A percentile compares a stretch with the other conserved stretches of the same genome.
Conservation (phyloP, 2,113 vertebrate species). For the Campylorhamphus procurvoides region DNA sequence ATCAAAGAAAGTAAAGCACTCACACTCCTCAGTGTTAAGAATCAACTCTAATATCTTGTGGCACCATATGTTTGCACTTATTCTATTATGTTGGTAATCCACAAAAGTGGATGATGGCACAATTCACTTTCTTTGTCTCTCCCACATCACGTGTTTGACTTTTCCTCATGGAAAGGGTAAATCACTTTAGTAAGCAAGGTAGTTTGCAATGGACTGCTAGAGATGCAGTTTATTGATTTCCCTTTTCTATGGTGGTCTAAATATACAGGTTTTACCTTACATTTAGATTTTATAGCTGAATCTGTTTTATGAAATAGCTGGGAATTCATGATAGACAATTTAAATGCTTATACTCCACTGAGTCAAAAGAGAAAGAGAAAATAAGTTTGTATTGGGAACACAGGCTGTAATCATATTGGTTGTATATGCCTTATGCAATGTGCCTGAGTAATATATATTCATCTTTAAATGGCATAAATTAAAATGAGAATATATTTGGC, state of each 20-base stretch:
- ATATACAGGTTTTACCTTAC: not conserved
- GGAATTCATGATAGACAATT: not conserved
- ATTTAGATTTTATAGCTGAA: not conserved
- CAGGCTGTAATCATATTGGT: not conserved
- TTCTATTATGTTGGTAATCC: not conserved
- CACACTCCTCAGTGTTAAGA: not conserved
- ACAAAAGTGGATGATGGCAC: not conserved
- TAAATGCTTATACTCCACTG: not conserved
- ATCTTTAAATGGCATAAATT: not conserved
- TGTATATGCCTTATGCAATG: not conserved
- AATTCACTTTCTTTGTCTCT: not conserved
- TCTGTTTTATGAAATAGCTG: not conserved
- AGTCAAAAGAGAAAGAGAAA: not conserved
- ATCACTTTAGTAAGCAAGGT: not conserved
- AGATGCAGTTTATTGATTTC: not conserved
- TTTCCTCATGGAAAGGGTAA: not conserved
- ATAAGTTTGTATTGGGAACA: not conserved
- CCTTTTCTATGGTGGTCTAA: not conserved
- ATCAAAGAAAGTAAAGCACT: not conserved
- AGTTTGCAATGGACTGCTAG: accelerated
- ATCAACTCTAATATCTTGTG: not conserved
- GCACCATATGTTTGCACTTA: not conserved
- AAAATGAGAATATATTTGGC: not conserved
- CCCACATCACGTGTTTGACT: not conserved
- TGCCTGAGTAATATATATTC: not conserved